Evolutionary conservation across 2,113 vertebrate species (phyloP).

Genomic region (Sorex fumeus): DNA sequence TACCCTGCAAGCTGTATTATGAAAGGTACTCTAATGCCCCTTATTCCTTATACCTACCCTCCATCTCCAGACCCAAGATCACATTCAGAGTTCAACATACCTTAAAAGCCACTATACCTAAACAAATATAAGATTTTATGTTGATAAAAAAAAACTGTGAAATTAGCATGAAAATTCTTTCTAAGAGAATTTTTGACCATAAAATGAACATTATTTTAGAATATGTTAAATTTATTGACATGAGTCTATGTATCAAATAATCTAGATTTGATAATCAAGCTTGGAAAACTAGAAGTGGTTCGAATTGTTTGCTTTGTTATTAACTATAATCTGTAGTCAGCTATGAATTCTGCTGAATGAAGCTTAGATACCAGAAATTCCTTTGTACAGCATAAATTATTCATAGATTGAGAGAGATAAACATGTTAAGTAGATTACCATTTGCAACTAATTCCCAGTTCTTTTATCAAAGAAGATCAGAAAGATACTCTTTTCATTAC

Average conservation of each 20-base stretch:
- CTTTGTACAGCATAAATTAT: constrained; percentile 9
- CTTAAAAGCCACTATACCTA: background rate
- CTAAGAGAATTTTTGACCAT: background rate
- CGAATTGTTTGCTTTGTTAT: constrained; percentile 24
- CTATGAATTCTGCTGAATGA: constrained; percentile 52
- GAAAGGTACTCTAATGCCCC: background rate
- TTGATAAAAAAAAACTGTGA: constrained; percentile 11
- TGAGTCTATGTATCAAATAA: background rate
- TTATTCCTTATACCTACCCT: background rate
- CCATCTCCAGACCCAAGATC: background rate
- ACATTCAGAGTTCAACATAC: background rate
- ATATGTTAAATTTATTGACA: constrained; percentile 20
- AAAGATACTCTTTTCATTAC: constrained; percentile 5
- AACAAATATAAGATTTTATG: background rate
- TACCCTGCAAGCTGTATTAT: constrained; percentile 14
- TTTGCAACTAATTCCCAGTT: background rate
- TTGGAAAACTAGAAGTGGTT: background rate
- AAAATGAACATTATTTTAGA: constrained; percentile 57
- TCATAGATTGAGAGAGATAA: constrained; percentile 38
- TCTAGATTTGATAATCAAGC: constrained; percentile 33
- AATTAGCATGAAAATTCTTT: background rate
- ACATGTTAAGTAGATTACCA: constrained; percentile 46
- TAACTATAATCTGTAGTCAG: constrained; percentile 23
- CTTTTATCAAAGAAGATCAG: background rate
- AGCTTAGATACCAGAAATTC: constrained; percentile 41